Evolutionary conservation across 2,888 invertebrate species (phyloP).

Genomic region (Thecocarcelia acutangulata): DNA sequence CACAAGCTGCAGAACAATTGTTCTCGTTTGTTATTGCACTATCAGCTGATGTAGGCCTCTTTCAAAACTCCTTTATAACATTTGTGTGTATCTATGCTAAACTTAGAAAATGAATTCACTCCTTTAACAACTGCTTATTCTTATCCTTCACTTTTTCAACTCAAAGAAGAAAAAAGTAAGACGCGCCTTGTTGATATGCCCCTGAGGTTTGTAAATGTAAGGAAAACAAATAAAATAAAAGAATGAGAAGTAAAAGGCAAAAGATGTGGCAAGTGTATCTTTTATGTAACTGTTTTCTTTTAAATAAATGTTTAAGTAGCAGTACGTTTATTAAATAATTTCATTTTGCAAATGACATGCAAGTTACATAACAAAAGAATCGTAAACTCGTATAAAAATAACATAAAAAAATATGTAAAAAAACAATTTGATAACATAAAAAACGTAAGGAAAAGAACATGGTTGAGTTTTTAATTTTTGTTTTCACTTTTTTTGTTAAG

Average conservation of each 20-base stretch:
- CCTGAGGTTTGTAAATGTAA: conserved; percentile 45
- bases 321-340: conserved; percentile 77
- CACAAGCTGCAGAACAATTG: too few species aligned
- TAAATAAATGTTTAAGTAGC: conserved; percentile 61
- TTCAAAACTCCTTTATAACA: too few species aligned
- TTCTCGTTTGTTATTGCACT: too few species aligned
- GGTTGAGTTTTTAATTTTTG: conserved; percentile 34
- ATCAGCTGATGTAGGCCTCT: too few species aligned
- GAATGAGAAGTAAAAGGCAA: neutral
- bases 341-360: conserved; percentile 79
- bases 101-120: neutral
- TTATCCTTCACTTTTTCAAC: conserved; percentile 18
- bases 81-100: too few species aligned
- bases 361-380: conserved; percentile 78
- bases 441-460: conserved; percentile 5
- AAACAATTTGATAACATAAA: conserved; percentile 27
- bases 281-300: conserved; percentile 33
- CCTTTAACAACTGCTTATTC: neutral
- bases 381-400: conserved; percentile 73
- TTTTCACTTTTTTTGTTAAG: conserved; percentile 21
- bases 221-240: neutral
- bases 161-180: conserved; percentile 7
- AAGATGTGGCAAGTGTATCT: conserved; percentile 57
- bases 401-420: conserved; percentile 16
- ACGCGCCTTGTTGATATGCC: conserved; percentile 56